Evolutionary conservation across 2,797 vertebrate species (phyloP), one percentile per base, ranked within the genome.

Genomic region (Nasua narica): DNA sequence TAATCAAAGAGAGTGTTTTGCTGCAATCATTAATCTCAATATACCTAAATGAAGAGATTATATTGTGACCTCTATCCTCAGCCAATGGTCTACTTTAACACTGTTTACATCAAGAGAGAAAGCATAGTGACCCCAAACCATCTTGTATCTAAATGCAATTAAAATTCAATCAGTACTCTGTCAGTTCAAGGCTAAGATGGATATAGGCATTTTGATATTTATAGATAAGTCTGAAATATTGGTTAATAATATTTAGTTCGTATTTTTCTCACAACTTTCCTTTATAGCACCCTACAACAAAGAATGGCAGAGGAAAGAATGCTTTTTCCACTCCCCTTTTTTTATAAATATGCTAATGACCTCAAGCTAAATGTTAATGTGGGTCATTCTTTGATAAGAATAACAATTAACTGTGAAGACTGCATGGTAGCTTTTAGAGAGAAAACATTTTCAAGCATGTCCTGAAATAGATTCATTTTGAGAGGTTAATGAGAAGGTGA

Each of bases 401-500:
- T 98, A 98, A 99, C 98, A 99, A 98, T 98, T 99, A 99, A 98
- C 98, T 98, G 93, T 94, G 98, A 98, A 98, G 92, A 97, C 97
- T 97, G 92, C 78, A 7, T 98, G 97, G 97, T 98, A 98, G 98
- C 98, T 98, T 98, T 99, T 98, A 98, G 97, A 98, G 96, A 97
- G 95, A 98, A 98, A 98, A 97, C 74, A 92, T 98, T 98, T 98
- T 98, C 97, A 97, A 98, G 96, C 92, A 96, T 97, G 91, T 94
- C 79, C 94, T 98, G 98, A 98, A 98, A 98, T 98, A 97, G 98
- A 98, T 98, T 98, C 98, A 98, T 98, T 99, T 98, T 98, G 97
- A 98, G 98, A 99, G 98, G 98, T 99, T 99, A 99, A 99, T 99
- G 98, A 99, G 98, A 97, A 98, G 98, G 98, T 98, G 98, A 98